Percentiles rank a stretch among this genome's conserved stretches.
phyloP scores from a whole-genome alignment of 2,888 invertebrate species.

The Tenthredo livida region DNA sequence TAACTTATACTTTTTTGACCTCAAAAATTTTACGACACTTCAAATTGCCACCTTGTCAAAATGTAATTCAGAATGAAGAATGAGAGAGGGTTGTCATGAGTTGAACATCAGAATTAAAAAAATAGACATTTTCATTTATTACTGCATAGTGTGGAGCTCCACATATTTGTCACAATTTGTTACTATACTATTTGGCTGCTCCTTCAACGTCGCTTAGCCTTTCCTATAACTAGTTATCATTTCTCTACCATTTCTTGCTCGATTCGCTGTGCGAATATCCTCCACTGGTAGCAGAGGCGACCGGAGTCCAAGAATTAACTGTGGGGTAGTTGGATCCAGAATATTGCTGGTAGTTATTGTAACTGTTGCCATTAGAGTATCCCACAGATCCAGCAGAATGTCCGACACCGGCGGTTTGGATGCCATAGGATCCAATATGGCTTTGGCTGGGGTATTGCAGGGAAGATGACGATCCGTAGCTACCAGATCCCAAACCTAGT shows the following conservation, averaged over 20 bases:
- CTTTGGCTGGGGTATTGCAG: not conserved
- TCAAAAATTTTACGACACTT: not conserved
- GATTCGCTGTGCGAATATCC: not conserved
- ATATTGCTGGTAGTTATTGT: not conserved
- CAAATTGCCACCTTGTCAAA: not conserved
- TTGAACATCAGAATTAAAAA: not conserved
- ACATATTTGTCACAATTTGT: not conserved
- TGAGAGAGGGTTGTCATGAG: not conserved
- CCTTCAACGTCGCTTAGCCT: not conserved
- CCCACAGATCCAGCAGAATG: not conserved
- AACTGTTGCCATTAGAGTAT: not conserved
- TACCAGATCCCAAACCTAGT: not conserved
- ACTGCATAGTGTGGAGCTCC: not conserved
- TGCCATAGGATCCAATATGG: not conserved
- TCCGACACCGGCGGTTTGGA: not conserved
- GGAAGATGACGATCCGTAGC: not conserved
- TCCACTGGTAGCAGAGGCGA: not conserved
- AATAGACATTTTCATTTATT: slow-evolving; percentile 22
- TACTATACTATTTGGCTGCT: not conserved
- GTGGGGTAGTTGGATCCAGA: not conserved
- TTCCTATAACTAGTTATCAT: not conserved
- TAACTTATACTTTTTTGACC: not conserved
- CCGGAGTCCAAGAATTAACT: not conserved
- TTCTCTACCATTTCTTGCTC: not conserved
- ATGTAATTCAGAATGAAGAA: not conserved